Base-by-base conservation (phyloP, 2,888 invertebrate genomes). In the Ophonus ardosiacus region DNA sequence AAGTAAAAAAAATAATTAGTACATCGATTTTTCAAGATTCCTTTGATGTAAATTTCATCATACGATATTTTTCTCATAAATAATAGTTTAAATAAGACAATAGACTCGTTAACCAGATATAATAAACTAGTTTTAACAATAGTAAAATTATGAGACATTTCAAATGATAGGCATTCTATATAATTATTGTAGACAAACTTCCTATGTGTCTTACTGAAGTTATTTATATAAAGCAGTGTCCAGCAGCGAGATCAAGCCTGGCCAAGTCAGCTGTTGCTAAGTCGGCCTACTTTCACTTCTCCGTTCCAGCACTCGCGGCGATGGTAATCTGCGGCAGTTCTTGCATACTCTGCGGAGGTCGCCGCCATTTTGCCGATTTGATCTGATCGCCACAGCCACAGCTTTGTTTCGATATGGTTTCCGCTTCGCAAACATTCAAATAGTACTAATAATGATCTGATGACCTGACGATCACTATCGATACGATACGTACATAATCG, bases 241-340 rank as follows among this genome's bases (percentile, higher is more conserved):
- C 43, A 51, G 71, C 40, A 74, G 68, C 68, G 40, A 31, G 31
- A 68, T 31, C 38, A 13, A 74, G 40, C 15, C 31, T 31, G 59
- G 59, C 24, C 61, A 59, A 61, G 71, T 82, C 82, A 82, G 82
- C 82, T 82, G 82, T 82, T 82, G 68, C 71, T 68, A 68, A 68
- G 24, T 68, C 82, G 71, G 71, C 82, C 82, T 82, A 82, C 82
- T 82, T 82, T 82, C 82, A 82, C 82, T 82, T 82, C 71, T 65
- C 68, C 51, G 61, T 65, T 81, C 68, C 81, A 81, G 24, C 56
- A 38, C 82, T 82, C 68, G 31, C 40, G 57, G 57, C 71, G 82
- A 82, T 82, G 24, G 43, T 71, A 82, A 82, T 82, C 82, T 68
- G 63, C 68, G 13, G 17, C 65, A 17, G 79, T 79, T 79, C 79